Evolutionary conservation across 92 coral and sea anemone species (phyloP).

Genomic region (Galaxea fascicularis): DNA sequence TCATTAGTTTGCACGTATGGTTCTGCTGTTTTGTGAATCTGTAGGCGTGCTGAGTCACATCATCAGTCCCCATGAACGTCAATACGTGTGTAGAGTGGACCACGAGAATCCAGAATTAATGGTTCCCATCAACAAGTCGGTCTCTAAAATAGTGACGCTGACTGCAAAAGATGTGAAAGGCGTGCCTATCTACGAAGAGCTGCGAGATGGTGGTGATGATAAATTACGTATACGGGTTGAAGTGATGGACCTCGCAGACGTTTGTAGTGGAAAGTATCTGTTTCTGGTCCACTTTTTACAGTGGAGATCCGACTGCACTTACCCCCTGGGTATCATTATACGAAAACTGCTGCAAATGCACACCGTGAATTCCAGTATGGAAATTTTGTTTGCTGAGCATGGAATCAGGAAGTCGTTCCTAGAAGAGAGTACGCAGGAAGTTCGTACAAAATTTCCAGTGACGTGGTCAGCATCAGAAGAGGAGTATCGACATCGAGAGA

Average conservation of each 20-base stretch:
- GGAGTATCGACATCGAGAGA: slow-evolving; percentile 47
- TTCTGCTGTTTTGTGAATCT: no score
- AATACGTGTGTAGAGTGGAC: slow-evolving; percentile 66
- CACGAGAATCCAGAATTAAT: slow-evolving; percentile 45
- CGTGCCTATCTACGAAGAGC: slow-evolving; percentile 53
- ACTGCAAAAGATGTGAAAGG: slow-evolving; percentile 16
- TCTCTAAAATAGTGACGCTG: slow-evolving; percentile 21
- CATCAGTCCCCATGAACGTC: slow-evolving; percentile 62
- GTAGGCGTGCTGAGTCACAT: slow-evolving; percentile 62
- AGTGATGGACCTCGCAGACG: slow-evolving; percentile 5
- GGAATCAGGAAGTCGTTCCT: slow-evolving; percentile 52
- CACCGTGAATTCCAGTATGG: slow-evolving; percentile 52
- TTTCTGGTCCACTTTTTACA: slow-evolving; percentile 69
- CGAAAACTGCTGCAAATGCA: slow-evolving; percentile 45
- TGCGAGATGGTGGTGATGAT: background rate
- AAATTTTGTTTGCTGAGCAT: slow-evolving; percentile 70
- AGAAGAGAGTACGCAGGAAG: slow-evolving; percentile 28
- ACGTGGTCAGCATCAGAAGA: slow-evolving; percentile 59
- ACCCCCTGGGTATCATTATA: slow-evolving; percentile 69
- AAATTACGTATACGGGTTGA: slow-evolving; percentile 21
- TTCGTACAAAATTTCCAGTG: slow-evolving; percentile 27
- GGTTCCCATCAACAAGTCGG: slow-evolving; percentile 63
- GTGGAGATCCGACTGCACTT: slow-evolving; percentile 58
- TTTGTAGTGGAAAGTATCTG: slow-evolving; percentile 65
- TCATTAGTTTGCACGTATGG: background rate